Conservation (phyloP, 2,113 vertebrate genomes). For the Epinephelus fuscoguttatus region DNA sequence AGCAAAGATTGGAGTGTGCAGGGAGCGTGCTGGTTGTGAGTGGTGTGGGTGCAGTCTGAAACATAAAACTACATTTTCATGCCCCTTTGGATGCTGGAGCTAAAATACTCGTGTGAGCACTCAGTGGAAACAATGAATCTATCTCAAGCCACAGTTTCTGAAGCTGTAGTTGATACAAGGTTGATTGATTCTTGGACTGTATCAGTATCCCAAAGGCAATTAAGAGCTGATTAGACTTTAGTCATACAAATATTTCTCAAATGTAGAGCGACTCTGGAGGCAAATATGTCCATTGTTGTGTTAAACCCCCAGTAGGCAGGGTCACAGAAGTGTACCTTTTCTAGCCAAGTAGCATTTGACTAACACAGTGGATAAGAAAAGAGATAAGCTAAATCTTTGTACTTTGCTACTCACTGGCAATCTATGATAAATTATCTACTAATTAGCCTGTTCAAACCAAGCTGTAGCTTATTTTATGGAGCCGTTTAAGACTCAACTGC, state of each 20-base stretch:
- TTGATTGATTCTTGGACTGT: slow-evolving; percentile 39
- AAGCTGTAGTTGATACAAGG: slow-evolving; percentile 10
- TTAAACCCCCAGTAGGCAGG: not conserved
- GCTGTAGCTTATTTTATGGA: not conserved
- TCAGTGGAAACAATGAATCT: not conserved
- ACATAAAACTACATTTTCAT: not conserved
- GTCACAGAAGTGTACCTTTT: not conserved
- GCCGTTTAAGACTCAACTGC: not conserved
- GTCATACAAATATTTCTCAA: slow-evolving; percentile 29
- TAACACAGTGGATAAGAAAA: not conserved
- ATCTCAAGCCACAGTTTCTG: slow-evolving; percentile 30
- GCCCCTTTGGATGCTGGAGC: not conserved
- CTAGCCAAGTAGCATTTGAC: not conserved
- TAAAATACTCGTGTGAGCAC: slow-evolving; percentile 11
- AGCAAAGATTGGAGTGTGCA: not conserved
- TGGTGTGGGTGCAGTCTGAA: not conserved
- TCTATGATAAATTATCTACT: not conserved
- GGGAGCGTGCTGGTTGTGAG: slow-evolving; percentile 3
- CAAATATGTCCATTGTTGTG: not conserved
- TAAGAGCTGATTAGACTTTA: slow-evolving; percentile 40
- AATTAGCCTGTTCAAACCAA: not conserved
- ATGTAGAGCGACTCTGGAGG: slow-evolving; percentile 14
- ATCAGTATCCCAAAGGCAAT: slow-evolving; percentile 39
- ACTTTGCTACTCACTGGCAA: not conserved
- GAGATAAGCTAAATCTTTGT: not conserved